Evolutionary conservation across 1,140 invertebrate genomes (phyloP).

Genomic region (Brachionus plicatilis): DNA sequence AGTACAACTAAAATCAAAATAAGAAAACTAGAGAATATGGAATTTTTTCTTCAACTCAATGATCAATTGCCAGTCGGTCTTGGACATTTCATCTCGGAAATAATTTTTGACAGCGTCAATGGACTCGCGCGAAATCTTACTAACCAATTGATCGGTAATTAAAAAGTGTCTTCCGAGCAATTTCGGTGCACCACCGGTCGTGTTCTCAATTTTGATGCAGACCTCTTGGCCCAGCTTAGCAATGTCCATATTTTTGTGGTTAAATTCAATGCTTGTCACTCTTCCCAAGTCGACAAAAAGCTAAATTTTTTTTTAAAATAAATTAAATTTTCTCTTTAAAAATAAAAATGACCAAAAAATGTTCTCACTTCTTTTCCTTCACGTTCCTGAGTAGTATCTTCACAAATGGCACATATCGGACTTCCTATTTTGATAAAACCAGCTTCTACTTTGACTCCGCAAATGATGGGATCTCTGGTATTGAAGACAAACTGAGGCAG

Average conservation of each 20-base stretch:
- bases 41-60: slow-evolving; percentile 96
- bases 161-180: slow-evolving; percentile 97
- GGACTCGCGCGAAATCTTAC: slow-evolving; percentile 91
- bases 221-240: slow-evolving; percentile 95
- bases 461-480: slow-evolving; percentile 90
- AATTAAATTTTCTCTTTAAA: background rate
- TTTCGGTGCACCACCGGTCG: slow-evolving; percentile 91
- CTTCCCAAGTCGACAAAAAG: slow-evolving; percentile 90
- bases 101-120: slow-evolving; percentile 99
- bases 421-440: slow-evolving; percentile 92
- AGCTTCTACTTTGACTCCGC: slow-evolving; percentile 89
- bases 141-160: slow-evolving; percentile 84
- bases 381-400: slow-evolving; percentile 61
- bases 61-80: slow-evolving; percentile 95
- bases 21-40: slow-evolving; percentile 64
- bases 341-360: background rate
- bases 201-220: slow-evolving; percentile 94
- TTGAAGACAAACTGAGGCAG: slow-evolving; percentile 91
- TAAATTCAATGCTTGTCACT: slow-evolving; percentile 87
- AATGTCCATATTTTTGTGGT: slow-evolving; percentile 70
- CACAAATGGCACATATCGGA: slow-evolving; percentile 88
- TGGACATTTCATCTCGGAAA: slow-evolving; percentile 91
- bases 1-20: background rate
- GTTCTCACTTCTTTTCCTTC: background rate
- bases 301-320: slow-evolving; percentile 46